A percentile compares a stretch with the other conserved stretches of the same genome.
Evolutionary conservation across 1,140 invertebrate genomes (phyloP).

Genomic region (Drosophila lini): DNA sequence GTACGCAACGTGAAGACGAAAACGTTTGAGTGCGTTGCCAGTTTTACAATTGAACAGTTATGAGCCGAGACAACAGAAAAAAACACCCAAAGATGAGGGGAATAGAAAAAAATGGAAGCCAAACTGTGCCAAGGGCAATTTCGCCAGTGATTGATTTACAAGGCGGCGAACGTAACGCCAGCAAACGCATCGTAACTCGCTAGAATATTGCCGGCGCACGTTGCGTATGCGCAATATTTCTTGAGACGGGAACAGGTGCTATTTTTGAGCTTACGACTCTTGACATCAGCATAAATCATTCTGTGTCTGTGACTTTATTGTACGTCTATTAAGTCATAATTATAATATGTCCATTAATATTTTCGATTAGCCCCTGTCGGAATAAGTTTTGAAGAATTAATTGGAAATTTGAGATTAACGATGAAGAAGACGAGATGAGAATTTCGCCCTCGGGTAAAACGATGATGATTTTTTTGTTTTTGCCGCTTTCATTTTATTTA

Average conservation of each 20-base stretch:
- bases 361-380: constrained; percentile 65
- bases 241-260: constrained; percentile 23
- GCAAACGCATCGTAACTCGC: constrained; percentile 8
- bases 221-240: constrained; percentile 69
- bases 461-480: constrained; percentile 10
- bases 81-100: constrained; percentile 13
- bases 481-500: constrained; percentile 38
- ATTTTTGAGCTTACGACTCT: constrained; percentile 5
- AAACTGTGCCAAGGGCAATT: constrained; percentile 77
- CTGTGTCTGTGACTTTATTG: constrained; percentile 47
- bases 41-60: constrained; percentile 40
- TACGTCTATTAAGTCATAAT: constrained; percentile 73
- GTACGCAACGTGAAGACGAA: constrained; percentile 62
- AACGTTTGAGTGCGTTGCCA: constrained; percentile 63
- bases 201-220: constrained; percentile 26
- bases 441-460: constrained; percentile 30
- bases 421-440: constrained; percentile 23
- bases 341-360: constrained; percentile 74
- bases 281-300: constrained; percentile 37
- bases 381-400: constrained; percentile 59
- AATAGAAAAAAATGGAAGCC: constrained; percentile 30
- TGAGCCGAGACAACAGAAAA: constrained; percentile 33
- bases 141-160: constrained; percentile 79
- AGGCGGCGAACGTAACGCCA: constrained; percentile 32
- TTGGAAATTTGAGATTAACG: constrained; percentile 60